Conservation (phyloP, 2,888 invertebrate genomes). For the Noctua fimbriata region DNA sequence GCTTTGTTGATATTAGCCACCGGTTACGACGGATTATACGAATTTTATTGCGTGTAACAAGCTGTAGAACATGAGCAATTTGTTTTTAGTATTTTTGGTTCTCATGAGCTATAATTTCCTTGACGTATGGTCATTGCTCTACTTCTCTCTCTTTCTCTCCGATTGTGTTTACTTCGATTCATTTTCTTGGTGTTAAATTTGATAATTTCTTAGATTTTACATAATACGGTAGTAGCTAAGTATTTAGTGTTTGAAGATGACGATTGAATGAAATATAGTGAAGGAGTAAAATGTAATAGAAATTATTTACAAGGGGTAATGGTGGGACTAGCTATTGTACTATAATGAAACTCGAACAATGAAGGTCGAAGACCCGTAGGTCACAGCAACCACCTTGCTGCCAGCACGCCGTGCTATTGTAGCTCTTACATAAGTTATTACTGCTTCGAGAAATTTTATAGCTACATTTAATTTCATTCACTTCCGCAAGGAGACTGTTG, state of each 20-base stretch:
- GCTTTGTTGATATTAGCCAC: constrained; percentile 76
- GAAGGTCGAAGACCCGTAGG: constrained; percentile 87
- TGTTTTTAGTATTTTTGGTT: constrained; percentile 59
- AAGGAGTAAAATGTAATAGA: constrained; percentile 36
- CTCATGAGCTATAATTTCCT: constrained; percentile 55
- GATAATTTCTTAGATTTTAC: neutral
- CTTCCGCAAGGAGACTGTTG: constrained; percentile 36
- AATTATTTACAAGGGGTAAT: constrained; percentile 67
- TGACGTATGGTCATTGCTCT: constrained; percentile 55
- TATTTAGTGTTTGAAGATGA: neutral
- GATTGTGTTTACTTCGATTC: constrained; percentile 1
- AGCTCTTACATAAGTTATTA: constrained; percentile 67
- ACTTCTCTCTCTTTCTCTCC: constrained; percentile 30
- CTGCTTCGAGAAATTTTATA: constrained; percentile 53
- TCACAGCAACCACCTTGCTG: constrained; percentile 80
- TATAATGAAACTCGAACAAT: constrained; percentile 87
- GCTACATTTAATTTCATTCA: constrained; percentile 29
- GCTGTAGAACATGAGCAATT: constrained; percentile 63
- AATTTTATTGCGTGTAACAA: constrained; percentile 75
- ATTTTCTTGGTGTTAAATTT: constrained; percentile 1
- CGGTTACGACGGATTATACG: constrained; percentile 71
- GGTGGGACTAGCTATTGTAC: constrained; percentile 80
- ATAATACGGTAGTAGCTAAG: neutral
- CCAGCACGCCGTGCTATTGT: constrained; percentile 68
- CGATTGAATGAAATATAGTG: neutral